Evolutionary conservation across 2,888 invertebrate species (phyloP).

Genomic region (Busseola fusca): DNA sequence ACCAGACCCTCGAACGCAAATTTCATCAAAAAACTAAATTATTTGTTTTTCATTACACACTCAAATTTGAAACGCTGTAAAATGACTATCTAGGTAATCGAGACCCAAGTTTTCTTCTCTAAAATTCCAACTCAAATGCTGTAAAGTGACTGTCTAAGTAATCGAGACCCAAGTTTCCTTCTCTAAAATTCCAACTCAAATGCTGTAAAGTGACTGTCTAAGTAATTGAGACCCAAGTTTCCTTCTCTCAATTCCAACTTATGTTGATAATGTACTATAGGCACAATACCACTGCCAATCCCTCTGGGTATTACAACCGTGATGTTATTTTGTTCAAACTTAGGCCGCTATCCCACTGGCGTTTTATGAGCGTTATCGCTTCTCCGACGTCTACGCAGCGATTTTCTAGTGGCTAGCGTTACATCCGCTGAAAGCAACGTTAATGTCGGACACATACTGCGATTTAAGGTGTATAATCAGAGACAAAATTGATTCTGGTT

Average conservation of each 20-base stretch:
- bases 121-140: constrained; percentile 2
- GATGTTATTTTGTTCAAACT: neutral
- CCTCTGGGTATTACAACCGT: neutral
- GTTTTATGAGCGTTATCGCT: too few relatives aligned
- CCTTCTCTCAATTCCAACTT: neutral
- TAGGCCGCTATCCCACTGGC: too few relatives aligned
- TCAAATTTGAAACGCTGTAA: constrained; percentile 4
- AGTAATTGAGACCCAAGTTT: neutral
- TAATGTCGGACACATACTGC: too few relatives aligned
- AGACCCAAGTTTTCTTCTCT: neutral
- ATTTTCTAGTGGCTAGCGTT: too few relatives aligned
- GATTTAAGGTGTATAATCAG: too few relatives aligned
- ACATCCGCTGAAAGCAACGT: too few relatives aligned
- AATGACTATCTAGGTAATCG: neutral
- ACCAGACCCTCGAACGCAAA: neutral
- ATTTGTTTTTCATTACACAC: neutral
- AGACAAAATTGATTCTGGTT: too few relatives aligned
- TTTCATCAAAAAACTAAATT: neutral
- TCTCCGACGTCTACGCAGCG: too few relatives aligned
- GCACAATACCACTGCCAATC: neutral
- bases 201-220: neutral
- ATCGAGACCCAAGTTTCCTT: neutral
- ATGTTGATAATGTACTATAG: neutral
- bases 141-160: neutral
- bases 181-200: too few relatives aligned